phyloP scores from a whole-genome alignment of 2,888 invertebrate species.

The Oligia fasciuncula region DNA sequence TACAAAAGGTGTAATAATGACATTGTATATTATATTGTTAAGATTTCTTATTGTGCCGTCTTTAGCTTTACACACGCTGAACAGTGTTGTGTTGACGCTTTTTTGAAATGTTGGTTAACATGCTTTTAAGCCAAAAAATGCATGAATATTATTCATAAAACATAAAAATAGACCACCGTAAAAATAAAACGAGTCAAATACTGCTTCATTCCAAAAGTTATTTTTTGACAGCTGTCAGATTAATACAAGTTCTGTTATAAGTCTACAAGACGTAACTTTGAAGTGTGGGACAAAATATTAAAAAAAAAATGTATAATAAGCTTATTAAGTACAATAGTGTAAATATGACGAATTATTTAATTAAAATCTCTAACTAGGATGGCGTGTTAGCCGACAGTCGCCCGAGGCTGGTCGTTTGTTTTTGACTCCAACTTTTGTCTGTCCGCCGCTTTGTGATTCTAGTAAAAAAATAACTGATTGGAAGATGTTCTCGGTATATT shows the following conservation, averaged over 20 bases:
- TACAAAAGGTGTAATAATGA: constrained; percentile 55
- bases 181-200: background rate
- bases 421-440: constrained; percentile 35
- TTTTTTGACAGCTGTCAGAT: constrained; percentile 11
- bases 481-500: background rate
- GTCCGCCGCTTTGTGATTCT: constrained; percentile 7
- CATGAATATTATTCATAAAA: background rate
- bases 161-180: background rate
- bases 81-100: constrained; percentile 6
- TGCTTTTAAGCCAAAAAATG: background rate
- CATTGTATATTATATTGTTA: constrained; percentile 55
- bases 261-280: background rate
- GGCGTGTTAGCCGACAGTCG: constrained; percentile 22
- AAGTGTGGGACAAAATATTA: background rate
- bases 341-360: constrained; percentile 13
- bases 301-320: background rate
- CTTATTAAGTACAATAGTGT: background rate
- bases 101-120: constrained; percentile 3
- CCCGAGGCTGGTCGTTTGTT: constrained; percentile 38
- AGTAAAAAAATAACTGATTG: constrained; percentile 24
- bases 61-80: constrained; percentile 22
- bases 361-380: constrained; percentile 25
- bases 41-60: constrained; percentile 44
- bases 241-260: background rate
- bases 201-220: background rate